A percentile compares a stretch with the other conserved stretches of the same genome.
phyloP scores from a whole-genome alignment of 2,113 vertebrate species.

The Phylloscopus trochilus region DNA sequence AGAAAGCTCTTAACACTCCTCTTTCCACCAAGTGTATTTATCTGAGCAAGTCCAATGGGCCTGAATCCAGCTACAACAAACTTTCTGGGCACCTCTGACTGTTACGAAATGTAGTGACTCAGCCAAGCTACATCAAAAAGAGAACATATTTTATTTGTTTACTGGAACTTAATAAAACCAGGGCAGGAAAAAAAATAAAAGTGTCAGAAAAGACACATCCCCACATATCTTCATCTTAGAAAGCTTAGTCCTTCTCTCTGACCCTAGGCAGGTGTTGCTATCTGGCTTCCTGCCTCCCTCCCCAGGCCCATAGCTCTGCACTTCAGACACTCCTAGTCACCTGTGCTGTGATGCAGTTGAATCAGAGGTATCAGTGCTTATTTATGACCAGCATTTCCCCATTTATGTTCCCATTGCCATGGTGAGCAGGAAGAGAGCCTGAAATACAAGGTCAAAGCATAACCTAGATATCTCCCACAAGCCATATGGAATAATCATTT shows the following conservation, averaged over 20 bases:
- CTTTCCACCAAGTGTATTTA: not conserved
- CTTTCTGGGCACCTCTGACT: not conserved
- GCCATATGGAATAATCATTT: not conserved
- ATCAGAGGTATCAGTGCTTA: not conserved
- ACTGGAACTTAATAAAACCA: not conserved
- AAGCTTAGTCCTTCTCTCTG: not conserved
- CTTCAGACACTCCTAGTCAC: not conserved
- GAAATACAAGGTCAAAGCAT: conserved; percentile 18
- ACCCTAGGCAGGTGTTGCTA: not conserved
- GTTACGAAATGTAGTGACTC: not conserved
- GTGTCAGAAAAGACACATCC: not conserved
- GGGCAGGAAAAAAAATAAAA: not conserved
- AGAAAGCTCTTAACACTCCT: not conserved
- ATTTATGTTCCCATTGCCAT: not conserved
- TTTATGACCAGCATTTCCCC: not conserved
- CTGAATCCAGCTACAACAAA: not conserved
- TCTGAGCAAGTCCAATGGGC: not conserved
- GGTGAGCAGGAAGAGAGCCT: conserved; percentile 3
- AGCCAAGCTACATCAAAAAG: not conserved
- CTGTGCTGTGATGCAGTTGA: not conserved
- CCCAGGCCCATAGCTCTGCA: not conserved
- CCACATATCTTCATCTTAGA: not conserved
- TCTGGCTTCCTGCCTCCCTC: not conserved
- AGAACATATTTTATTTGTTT: not conserved
- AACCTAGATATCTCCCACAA: conserved; percentile 15